phyloP scores from a whole-genome alignment of 2,888 invertebrate genomes.

The Hypomecis punctinalis region DNA sequence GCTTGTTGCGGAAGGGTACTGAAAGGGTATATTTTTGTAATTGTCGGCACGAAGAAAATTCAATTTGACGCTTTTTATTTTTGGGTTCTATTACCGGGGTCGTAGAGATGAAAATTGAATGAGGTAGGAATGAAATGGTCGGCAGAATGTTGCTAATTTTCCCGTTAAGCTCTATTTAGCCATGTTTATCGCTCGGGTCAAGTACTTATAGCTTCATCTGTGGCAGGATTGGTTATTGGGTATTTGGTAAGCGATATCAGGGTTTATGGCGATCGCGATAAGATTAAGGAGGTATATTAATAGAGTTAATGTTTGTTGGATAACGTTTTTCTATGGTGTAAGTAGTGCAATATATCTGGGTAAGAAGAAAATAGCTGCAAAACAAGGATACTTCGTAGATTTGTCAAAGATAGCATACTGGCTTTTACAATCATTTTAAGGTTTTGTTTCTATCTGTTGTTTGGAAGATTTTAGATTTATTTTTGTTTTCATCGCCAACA shows the following conservation, averaged over 20 bases:
- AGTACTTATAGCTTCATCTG: constrained; percentile 31
- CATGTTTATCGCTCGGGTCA: constrained; percentile 25
- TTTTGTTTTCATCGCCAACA: too few species aligned
- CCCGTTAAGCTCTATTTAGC: constrained; percentile 13
- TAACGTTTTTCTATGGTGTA: neutral
- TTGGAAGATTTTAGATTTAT: too few species aligned
- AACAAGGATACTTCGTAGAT: too few species aligned
- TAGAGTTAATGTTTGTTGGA: constrained; percentile 2
- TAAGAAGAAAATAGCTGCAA: too few species aligned
- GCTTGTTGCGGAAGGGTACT: constrained; percentile 27
- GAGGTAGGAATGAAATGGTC: constrained; percentile 14
- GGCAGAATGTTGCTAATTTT: constrained; percentile 22
- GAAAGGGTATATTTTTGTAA: constrained; percentile 21
- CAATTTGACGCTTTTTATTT: constrained; percentile 8
- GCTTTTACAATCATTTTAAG: too few species aligned
- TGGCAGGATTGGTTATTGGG: constrained; percentile 20
- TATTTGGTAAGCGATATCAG: constrained; percentile 16
- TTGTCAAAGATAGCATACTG: too few species aligned
- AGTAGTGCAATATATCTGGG: too few species aligned
- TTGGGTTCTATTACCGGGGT: constrained; percentile 11
- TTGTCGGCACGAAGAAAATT: constrained; percentile 38
- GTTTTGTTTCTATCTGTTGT: too few species aligned
- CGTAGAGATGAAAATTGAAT: constrained; percentile 27
- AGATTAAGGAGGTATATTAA: constrained; percentile 5
- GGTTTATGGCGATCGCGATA: constrained; percentile 12